phyloP scores from a whole-genome alignment of 2,888 invertebrate genomes.

The Platycheirus albimanus region DNA sequence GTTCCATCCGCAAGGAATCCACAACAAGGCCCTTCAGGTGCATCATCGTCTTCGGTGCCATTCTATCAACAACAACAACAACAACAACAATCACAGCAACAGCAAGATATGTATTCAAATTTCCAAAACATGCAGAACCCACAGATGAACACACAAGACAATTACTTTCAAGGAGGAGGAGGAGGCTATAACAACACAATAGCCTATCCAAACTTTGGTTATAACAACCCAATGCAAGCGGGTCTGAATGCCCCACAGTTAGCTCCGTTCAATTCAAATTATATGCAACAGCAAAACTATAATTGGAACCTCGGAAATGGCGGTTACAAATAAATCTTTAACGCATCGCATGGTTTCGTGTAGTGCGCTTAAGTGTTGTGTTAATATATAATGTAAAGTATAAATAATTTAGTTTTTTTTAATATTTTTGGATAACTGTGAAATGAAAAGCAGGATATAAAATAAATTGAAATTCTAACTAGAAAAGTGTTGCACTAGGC shows the following conservation, averaged over 20 bases:
- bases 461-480: not conserved
- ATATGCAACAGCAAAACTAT: slow-evolving; percentile 46
- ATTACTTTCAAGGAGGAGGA: slow-evolving; percentile 44
- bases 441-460: not conserved
- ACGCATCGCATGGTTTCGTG: slow-evolving; percentile 23
- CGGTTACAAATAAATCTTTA: slow-evolving; percentile 58
- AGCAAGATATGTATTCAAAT: slow-evolving; percentile 53
- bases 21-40: slow-evolving; percentile 13
- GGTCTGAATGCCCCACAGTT: slow-evolving; percentile 44
- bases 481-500: not conserved
- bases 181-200: slow-evolving; percentile 40
- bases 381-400: slow-evolving; percentile 49
- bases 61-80: slow-evolving; percentile 76
- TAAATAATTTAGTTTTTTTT: slow-evolving; percentile 39
- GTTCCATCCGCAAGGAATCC: not conserved
- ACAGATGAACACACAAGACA: slow-evolving; percentile 12
- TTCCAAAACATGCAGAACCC: slow-evolving; percentile 47
- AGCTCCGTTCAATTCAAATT: slow-evolving; percentile 50
- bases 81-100: slow-evolving; percentile 60
- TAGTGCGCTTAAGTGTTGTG: slow-evolving; percentile 49
- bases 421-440: not conserved
- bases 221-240: slow-evolving; percentile 35
- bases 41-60: slow-evolving; percentile 68
- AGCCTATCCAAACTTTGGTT: slow-evolving; percentile 56
- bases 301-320: slow-evolving; percentile 51